Conservation (phyloP, 64 coral and sea anemone species). For the Anthopleura sola region DNA sequence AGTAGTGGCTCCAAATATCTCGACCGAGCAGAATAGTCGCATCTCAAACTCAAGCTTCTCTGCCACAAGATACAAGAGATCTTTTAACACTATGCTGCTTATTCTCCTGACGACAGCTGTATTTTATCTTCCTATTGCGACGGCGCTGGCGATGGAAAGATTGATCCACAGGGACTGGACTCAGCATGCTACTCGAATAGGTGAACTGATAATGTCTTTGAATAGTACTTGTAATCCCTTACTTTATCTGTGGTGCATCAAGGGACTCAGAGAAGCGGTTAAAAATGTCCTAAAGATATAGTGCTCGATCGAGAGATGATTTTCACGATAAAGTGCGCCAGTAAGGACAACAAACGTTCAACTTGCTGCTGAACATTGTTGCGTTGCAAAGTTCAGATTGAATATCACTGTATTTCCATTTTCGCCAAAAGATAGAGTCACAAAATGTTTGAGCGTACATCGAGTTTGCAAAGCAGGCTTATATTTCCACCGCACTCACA, state of each 20-base stretch:
- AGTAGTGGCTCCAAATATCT: neutral
- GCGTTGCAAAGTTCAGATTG: too few relatives aligned
- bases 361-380: too few relatives aligned
- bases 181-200: neutral
- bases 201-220: neutral
- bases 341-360: too few relatives aligned
- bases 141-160: neutral
- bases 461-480: too few relatives aligned
- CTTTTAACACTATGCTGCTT: neutral
- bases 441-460: too few relatives aligned
- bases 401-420: too few relatives aligned
- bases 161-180: neutral
- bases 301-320: too few relatives aligned
- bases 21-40: neutral
- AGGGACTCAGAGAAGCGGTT: neutral
- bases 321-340: too few relatives aligned
- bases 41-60: neutral
- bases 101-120: neutral
- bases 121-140: neutral
- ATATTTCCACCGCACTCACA: too few relatives aligned
- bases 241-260: neutral
- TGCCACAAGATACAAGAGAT: neutral
- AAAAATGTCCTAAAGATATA: too few relatives aligned
- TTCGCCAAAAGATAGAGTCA: too few relatives aligned
- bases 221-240: constrained; percentile 3